These are phyloP conservation scores for Lucifuga dentata DNA, from an alignment of 2,113 vertebrate species.

Conservation along the genomic window DNA sequence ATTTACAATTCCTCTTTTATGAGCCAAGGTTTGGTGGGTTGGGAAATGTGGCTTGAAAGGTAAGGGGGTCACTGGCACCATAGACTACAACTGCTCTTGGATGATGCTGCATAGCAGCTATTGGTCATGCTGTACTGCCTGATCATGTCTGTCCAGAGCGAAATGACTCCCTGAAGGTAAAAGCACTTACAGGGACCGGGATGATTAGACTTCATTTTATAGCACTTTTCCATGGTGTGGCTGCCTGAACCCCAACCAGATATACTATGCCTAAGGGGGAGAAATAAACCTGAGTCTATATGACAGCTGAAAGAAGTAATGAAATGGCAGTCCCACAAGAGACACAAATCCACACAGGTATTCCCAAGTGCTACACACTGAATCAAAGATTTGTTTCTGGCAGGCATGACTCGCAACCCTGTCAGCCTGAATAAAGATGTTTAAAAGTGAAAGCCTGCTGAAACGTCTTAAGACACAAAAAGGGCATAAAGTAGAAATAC, in stretches of 20 bases:
- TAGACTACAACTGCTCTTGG: constrained; percentile 35
- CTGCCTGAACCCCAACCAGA: constrained; percentile 43
- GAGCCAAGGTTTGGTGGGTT: constrained; percentile 11
- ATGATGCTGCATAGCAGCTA: constrained; percentile 49
- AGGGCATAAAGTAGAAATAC: constrained; percentile 30
- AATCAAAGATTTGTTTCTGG: constrained; percentile 67
- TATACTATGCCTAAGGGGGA: constrained; percentile 55
- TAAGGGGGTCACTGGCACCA: constrained; percentile 13
- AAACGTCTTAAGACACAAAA: constrained; percentile 48
- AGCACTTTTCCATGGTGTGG: constrained; percentile 44
- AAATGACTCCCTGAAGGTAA: constrained; percentile 68
- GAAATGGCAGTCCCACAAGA: constrained; percentile 62
- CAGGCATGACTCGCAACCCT: constrained; percentile 61
- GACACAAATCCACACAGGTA: constrained; percentile 71
- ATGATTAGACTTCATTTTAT: constrained; percentile 70
- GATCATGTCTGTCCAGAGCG: constrained; percentile 46
- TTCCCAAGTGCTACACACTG: constrained; percentile 53
- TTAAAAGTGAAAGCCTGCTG: constrained; percentile 51
- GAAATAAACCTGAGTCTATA: constrained; percentile 64
- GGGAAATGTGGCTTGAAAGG: constrained; percentile 52
- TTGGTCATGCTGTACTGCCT: constrained; percentile 40
- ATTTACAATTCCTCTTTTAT: constrained; percentile 53
- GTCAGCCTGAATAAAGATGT: constrained; percentile 63
- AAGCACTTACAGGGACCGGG: constrained; percentile 51
- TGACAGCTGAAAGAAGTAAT: constrained; percentile 67